These are phyloP conservation scores for Pyralis farinalis DNA, from an alignment of 2,888 invertebrate species.

Conservation along the genomic window DNA sequence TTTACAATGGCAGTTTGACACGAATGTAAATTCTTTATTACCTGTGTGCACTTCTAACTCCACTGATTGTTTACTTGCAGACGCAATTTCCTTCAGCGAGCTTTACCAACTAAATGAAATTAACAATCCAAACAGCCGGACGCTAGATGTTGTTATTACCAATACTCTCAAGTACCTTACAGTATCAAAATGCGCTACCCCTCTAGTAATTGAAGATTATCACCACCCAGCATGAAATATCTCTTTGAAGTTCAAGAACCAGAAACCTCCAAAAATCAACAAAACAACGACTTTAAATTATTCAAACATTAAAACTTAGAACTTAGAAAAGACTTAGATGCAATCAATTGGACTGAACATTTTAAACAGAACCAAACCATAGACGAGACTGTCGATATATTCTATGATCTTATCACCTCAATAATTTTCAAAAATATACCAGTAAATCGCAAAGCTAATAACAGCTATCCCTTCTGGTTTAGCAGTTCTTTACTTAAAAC, in stretches of 20 bases:
- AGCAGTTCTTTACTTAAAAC: conserved; percentile 8
- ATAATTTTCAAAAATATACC: not conserved
- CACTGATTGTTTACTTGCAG: not conserved
- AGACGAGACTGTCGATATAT: not conserved
- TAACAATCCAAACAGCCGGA: too few species aligned
- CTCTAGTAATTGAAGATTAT: not conserved
- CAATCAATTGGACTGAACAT: not conserved
- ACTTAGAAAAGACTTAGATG: not conserved
- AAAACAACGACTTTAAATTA: too few species aligned
- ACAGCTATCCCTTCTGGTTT: too few species aligned
- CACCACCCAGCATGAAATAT: too few species aligned
- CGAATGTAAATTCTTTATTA: not conserved
- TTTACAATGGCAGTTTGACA: not conserved
- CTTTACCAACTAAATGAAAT: not conserved
- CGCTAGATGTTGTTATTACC: not conserved
- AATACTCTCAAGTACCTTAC: not conserved
- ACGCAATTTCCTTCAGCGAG: not conserved
- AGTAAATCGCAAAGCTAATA: too few species aligned
- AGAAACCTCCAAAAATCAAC: too few species aligned
- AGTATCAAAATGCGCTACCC: not conserved
- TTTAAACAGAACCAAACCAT: not conserved
- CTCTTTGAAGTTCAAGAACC: too few species aligned
- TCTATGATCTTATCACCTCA: not conserved
- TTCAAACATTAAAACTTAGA: not conserved
- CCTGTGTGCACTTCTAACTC: not conserved